Base-by-base conservation (phyloP, 2,113 vertebrate species). In the Gopherus evgoodei region DNA sequence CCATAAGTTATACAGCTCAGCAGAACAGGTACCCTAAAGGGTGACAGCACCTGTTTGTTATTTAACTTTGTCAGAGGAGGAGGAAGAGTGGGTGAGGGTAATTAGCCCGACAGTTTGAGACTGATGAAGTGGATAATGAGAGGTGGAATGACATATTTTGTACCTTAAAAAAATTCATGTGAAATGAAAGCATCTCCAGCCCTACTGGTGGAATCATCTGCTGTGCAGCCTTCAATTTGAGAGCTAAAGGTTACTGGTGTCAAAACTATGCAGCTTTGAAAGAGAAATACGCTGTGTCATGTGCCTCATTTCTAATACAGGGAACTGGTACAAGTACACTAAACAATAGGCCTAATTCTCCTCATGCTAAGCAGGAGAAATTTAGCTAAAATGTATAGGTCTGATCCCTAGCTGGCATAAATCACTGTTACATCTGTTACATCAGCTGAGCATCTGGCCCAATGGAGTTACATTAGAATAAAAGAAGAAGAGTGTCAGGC, bases 121-220 rank as follows among this genome's bases (percentile, higher is more conserved):
- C 93, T 97, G 98, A 98, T 98, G 97, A 96, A 97, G 97, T 78
- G 94, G 97, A 54, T 98, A 97, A 98, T 47, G 94, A 97, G 96
- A 97, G 96, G 93, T 27, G 50, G 94, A 62, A 4, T 75, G 91
- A 90, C 57, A 84, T 69, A 90, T 88, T 97, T 83, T 94, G 93
- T 81, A 57, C 82, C 91, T 87, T 93, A 12, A n/a, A 89, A 94
- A 91, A 86, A 27, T 90, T 91, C 1, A 12, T 53, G 72, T 3
- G 86, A 47, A 89, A 79, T 0, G 11, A 72, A 79, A 47, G 0
- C 35, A 47, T 52, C 87, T 79, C 35, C 94, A 69, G 82, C 79
- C 47, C 79, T 56, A 29, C 85, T 53, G 1, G 3, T 1, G 6
- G 52, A 7, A 86, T 85, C 76, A 31, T 86, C 21, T 76, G 6